Evolutionary conservation across 2,113 vertebrate species (phyloP), one percentile per base, ranked within the genome.

Genomic region (Serilophus lunatus): DNA sequence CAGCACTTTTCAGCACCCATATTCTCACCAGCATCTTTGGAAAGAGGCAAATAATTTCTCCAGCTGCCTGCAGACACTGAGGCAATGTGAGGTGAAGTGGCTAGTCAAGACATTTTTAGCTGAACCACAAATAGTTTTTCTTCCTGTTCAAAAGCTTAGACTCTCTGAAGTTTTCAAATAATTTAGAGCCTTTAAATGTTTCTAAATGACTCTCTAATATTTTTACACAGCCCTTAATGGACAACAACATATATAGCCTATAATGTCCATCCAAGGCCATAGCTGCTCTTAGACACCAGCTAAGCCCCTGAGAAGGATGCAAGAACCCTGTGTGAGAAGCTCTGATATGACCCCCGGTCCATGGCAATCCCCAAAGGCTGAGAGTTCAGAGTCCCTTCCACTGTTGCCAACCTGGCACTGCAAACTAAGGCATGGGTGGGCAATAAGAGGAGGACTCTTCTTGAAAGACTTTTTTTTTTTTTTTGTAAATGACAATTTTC

Each of bases 351-450:
- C 36, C 18, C 47, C 17, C 53, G 2, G 0, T 11, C 66, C 47
- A 19, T 0, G 0, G 50, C 42, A 60, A 35, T 4, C 40, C 51
- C 50, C 70, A 65, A 13, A 59, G 12, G 56, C 2, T 8, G 26
- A 57, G 9, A 60, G 9, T 35, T 82, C 40, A 25, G 25, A 38
- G 47, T 38, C 19, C 12, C 18, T 64, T 47, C 42, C 18, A 8
- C 53, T 93, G 4, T 1, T 79, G n/a, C 57, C 40, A 60, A 25
- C 36, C n/a, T 29, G 6, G 38, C 18, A 60, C 10, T 53, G n/a
- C 72, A 92, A 72, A 86, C 31, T 6, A 5, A 82, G 51, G 33
- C 19, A 47, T 6, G 0, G 45, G 28, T 10, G 0, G 2, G 24
- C 6, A 42, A 2, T 26, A 64, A 85, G 40, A 75, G 13, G 1